Percentiles rank a stretch among this genome's conserved stretches.
Conservation (phyloP, 2,888 invertebrate species). For the Brachyptera risi region DNA sequence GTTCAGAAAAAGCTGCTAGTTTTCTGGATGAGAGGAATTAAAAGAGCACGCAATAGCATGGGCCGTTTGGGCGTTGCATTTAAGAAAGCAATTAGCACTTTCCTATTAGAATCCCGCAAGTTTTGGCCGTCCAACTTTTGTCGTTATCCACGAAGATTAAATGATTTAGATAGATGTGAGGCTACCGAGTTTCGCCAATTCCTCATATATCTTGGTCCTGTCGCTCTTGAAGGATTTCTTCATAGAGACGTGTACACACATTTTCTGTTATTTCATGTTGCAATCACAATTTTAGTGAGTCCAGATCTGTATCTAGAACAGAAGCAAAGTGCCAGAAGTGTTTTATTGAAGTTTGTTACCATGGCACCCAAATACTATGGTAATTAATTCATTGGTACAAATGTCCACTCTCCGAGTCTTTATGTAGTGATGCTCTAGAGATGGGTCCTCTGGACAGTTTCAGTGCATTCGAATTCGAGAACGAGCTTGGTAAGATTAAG, state of each 20-base stretch:
- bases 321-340: constrained; percentile 31
- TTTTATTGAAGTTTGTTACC: constrained; percentile 37
- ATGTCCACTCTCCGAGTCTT: constrained; percentile 42
- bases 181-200: constrained; percentile 37
- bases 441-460: constrained; percentile 39
- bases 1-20: background rate
- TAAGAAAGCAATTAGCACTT: too few species aligned
- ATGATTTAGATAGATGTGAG: background rate
- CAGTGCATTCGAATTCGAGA: constrained; percentile 42
- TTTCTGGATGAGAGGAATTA: background rate
- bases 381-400: constrained; percentile 39
- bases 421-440: constrained; percentile 39
- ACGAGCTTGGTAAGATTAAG: constrained; percentile 34
- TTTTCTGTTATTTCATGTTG: constrained; percentile 35
- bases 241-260: constrained; percentile 32
- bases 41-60: background rate
- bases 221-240: constrained; percentile 34
- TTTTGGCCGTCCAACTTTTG: too few species aligned
- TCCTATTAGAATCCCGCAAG: too few species aligned
- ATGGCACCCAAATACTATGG: constrained; percentile 39
- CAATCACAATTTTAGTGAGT: constrained; percentile 34
- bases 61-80: too few species aligned
- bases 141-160: background rate
- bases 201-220: constrained; percentile 37
- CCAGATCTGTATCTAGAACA: constrained; percentile 22